These are phyloP conservation scores for Cylloceria caligata DNA, from an alignment of 2,888 invertebrate genomes.

Conservation along the genomic window DNA sequence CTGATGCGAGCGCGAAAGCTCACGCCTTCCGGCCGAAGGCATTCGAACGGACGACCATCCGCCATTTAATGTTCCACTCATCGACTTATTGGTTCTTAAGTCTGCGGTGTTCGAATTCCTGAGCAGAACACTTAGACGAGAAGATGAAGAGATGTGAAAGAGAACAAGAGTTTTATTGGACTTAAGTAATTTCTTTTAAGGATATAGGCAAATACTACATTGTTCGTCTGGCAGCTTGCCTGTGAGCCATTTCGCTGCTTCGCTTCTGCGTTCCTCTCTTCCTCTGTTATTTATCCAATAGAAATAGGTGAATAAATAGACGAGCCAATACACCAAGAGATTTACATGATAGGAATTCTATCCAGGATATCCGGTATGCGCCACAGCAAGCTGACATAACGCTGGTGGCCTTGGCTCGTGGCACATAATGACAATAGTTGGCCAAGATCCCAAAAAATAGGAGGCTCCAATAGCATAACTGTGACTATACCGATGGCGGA, in stretches of 20 bases:
- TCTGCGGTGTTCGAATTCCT: constrained; percentile 9
- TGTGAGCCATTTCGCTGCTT: constrained; percentile 5
- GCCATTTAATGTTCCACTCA: constrained; percentile 37
- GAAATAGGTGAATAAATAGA: constrained; percentile 23
- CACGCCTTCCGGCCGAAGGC: constrained; percentile 19
- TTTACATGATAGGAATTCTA: constrained; percentile 68
- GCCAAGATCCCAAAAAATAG: constrained; percentile 73
- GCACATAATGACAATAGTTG: constrained; percentile 78
- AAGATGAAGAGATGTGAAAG: constrained; percentile 13
- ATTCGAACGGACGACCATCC: background rate
- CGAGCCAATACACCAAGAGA: background rate
- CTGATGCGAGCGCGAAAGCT: constrained; percentile 55
- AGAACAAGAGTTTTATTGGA: constrained; percentile 27
- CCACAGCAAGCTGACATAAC: constrained; percentile 72
- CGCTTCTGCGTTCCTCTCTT: background rate
- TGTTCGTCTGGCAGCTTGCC: constrained; percentile 7
- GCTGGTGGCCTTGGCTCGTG: constrained; percentile 69
- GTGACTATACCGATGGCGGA: constrained; percentile 9
- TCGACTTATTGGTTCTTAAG: constrained; percentile 70
- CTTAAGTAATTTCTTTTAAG: constrained; percentile 16
- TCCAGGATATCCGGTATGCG: constrained; percentile 76
- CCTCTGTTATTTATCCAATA: background rate
- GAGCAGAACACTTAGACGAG: background rate
- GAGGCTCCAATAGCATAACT: background rate
- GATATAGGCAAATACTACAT: constrained; percentile 32